Conservation (phyloP, 2,797 vertebrate species). For the Thripadectes ignobilis region DNA sequence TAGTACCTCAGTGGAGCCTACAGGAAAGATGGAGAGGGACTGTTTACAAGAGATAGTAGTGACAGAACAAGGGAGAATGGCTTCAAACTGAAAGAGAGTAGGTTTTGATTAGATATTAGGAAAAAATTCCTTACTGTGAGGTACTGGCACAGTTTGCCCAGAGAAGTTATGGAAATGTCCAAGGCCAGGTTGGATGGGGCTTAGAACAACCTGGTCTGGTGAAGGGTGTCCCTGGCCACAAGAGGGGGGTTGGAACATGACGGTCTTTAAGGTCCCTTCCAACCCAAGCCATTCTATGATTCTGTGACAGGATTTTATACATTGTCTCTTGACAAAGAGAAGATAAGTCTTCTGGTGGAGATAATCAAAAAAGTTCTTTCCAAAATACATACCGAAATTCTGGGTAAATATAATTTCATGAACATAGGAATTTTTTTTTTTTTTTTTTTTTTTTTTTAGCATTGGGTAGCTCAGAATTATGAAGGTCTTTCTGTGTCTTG, state of each 20-base stretch:
- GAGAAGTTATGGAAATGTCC: not conserved
- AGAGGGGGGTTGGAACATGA: rapidly evolving
- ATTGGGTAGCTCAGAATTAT: not conserved
- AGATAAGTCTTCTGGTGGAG: not conserved
- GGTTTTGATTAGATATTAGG: not conserved
- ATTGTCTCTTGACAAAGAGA: not conserved
- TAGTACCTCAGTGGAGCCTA: not conserved
- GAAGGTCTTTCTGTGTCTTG: not conserved
- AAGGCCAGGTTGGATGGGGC: not conserved
- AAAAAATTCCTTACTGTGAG: not conserved
- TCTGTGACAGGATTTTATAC: not conserved
- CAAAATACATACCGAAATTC: not conserved
- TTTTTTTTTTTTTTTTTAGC: not conserved
- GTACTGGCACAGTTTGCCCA: not conserved
- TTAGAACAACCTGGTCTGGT: not conserved
- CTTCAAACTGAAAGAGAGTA: not conserved
- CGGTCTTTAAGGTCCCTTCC: not conserved
- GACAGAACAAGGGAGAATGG: not conserved
- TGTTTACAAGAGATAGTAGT: not conserved
- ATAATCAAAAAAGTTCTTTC: not conserved
- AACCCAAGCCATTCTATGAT: not conserved
- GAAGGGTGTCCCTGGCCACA: not conserved
- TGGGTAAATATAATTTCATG: not conserved
- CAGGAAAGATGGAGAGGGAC: no score
- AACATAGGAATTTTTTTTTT: not conserved